Base-by-base conservation (phyloP, 2,888 invertebrate genomes). In the Yponomeuta evonymella region DNA sequence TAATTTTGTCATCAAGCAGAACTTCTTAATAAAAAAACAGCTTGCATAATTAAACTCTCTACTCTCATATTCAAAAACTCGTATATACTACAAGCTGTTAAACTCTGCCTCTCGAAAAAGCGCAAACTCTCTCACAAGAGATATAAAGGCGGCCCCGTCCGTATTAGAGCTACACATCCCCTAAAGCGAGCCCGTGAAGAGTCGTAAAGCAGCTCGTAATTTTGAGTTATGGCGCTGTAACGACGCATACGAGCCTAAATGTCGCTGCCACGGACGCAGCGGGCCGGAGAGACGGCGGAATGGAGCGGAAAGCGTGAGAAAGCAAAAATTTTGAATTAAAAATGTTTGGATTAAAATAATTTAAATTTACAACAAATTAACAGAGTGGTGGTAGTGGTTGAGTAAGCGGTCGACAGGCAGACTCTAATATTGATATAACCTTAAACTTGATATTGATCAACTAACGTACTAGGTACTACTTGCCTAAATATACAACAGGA, bases 191-290 rank as follows among this genome's bases (percentile, higher is more conserved):
- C 30, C 70, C 70, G 48, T 65, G 64, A 70, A 70, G 75, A 76
- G 76, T 83, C 85, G 83, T 86, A 87, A 87, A 86, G 81, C 79
- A 81, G 81, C 81, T 84, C 82, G 85, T 89, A 87, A 87, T 83
- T 85, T 86, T 88, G 87, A 89, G 81, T 88, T 87, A 89, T 86
- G 79, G 78, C 80, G 75, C 83, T 75, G 84, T 82, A 83, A 83
- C 84, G 82, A 79, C 84, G 82, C 83, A 82, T 81, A 80, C 82
- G 79, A 75, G 77, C 29, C 65, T 48, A 33, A 70, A 65, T 68
- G 68, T 51, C 12, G 36, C 62, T 62, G 58, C 69, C 58, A 69
- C 33, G 62, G 51, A 30, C 58, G 58, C 58, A 12, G 29, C 9
- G 11, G 48, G 48, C 15, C 11, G 66, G 36, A 1, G 3, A 11